Conservation (phyloP, 92 coral and sea anemone species). For the Zoanthus gigantus region DNA sequence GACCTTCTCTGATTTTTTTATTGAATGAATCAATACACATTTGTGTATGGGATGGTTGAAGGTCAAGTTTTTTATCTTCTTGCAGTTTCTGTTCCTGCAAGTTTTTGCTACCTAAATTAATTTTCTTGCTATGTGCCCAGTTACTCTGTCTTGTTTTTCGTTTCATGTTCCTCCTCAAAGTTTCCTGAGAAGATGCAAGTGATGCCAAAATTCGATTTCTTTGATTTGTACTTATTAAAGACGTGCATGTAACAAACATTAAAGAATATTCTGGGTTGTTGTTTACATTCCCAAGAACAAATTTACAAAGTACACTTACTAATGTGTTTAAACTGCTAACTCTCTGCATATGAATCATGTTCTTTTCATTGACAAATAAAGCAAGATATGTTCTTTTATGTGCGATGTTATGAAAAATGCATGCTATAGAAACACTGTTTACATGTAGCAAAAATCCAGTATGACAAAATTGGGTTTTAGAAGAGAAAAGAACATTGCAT, state of each 20-base stretch:
- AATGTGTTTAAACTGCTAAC: not conserved
- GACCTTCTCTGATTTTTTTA: slow-evolving; percentile 9
- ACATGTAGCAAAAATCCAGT: slow-evolving; percentile 7
- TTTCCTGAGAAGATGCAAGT: slow-evolving; percentile 5
- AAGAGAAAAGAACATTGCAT: slow-evolving; percentile 11
- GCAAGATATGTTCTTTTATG: slow-evolving; percentile 4
- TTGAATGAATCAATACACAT: slow-evolving; percentile 9
- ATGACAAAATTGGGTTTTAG: slow-evolving; percentile 13
- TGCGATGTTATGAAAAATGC: slow-evolving; percentile 2
- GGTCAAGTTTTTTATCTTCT: slow-evolving; percentile 1
- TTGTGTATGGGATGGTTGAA: slow-evolving; percentile 12
- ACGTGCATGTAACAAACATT: slow-evolving; percentile 8
- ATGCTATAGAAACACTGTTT: not conserved
- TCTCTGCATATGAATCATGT: slow-evolving; percentile 14
- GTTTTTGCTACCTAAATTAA: slow-evolving; percentile 2
- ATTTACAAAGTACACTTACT: slow-evolving; percentile 9
- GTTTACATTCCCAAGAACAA: slow-evolving; percentile 8
- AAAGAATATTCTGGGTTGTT: slow-evolving; percentile 11
- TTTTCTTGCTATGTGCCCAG: slow-evolving; percentile 2
- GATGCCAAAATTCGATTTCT: slow-evolving; percentile 14
- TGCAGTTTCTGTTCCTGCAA: slow-evolving; percentile 7
- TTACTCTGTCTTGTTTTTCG: slow-evolving; percentile 3
- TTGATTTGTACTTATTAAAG: slow-evolving; percentile 8
- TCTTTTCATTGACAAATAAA: slow-evolving; percentile 12
- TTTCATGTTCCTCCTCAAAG: slow-evolving; percentile 12